Evolutionary conservation across 2,888 invertebrate genomes (phyloP).

Genomic region (Dynastes grantii): DNA sequence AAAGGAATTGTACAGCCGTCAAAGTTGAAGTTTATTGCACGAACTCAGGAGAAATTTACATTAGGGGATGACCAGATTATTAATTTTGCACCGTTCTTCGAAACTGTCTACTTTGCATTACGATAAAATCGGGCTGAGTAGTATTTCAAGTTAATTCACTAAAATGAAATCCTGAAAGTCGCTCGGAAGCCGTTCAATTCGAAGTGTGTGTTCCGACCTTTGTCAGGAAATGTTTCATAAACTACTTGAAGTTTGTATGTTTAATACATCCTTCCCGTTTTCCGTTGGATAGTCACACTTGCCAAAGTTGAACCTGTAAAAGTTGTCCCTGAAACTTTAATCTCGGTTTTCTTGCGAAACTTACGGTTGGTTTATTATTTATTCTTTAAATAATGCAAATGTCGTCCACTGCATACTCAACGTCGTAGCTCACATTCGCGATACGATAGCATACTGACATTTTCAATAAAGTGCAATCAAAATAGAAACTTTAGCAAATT

Average conservation of each 20-base stretch:
- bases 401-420: neutral
- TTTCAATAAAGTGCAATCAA: no score
- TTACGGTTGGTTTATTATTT: neutral
- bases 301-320: conserved; percentile 23
- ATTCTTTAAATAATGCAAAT: neutral
- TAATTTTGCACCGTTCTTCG: neutral
- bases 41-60: neutral
- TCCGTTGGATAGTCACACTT: neutral
- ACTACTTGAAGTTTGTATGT: conserved; percentile 29
- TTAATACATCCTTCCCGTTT: conserved; percentile 5
- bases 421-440: no score
- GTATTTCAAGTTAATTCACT: conserved; percentile 10
- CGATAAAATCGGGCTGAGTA: neutral
- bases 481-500: no score
- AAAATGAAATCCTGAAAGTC: conserved; percentile 3
- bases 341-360: neutral
- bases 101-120: neutral
- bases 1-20: neutral
- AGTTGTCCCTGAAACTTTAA: conserved; percentile 22
- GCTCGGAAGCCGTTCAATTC: neutral
- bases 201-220: neutral
- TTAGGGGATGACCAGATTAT: neutral
- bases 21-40: neutral
- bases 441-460: no score
- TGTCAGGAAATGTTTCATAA: conserved; percentile 28